A percentile compares a stretch with the other conserved stretches of the same genome.
Conservation (phyloP, 2,113 vertebrate genomes). For the Spilogale gracilis region DNA sequence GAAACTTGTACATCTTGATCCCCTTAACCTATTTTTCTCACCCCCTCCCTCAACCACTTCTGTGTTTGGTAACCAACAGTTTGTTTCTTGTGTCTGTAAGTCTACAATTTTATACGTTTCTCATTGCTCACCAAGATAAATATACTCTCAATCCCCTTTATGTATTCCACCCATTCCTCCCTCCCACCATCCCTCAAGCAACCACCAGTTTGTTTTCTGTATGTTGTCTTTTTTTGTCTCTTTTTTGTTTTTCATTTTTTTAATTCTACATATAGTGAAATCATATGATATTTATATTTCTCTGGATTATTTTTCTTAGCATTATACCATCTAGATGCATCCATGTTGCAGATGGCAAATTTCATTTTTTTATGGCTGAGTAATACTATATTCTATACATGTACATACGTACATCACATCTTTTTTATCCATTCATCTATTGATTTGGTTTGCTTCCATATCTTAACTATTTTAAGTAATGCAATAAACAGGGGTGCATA, state of each 20-base stretch:
- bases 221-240: not conserved
- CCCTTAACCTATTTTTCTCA: not conserved
- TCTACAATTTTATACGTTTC: not conserved
- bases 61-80: not conserved
- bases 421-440: not conserved
- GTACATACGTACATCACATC: not conserved
- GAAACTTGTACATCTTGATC: not conserved
- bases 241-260: not conserved
- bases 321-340: not conserved
- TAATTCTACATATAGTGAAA: not conserved
- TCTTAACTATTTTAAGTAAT: not conserved
- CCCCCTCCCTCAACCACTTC: not conserved
- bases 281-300: not conserved
- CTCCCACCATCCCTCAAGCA: not conserved
- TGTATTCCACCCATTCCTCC: not conserved
- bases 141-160: not conserved
- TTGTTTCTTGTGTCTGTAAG: not conserved
- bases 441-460: not conserved
- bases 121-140: not conserved
- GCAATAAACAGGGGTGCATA: not conserved
- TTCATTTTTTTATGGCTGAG: not conserved
- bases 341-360: not conserved
- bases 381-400: not conserved
- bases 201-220: not conserved
- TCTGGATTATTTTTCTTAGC: not conserved